These are phyloP conservation scores for Micropterix aruncella DNA, from an alignment of 2,888 invertebrate species.

Conservation along the genomic window DNA sequence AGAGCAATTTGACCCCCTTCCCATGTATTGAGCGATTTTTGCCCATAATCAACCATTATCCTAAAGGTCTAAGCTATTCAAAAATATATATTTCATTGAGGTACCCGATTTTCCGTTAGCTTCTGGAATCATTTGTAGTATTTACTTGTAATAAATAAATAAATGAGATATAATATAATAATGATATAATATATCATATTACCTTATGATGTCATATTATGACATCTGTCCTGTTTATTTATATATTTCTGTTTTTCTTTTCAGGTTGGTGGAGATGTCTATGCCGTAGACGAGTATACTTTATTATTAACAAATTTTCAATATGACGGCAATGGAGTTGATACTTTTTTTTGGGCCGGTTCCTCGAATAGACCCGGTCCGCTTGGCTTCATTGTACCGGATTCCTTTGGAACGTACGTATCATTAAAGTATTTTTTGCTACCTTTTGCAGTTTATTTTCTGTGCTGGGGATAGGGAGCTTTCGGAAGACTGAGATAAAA, in stretches of 20 bases:
- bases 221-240: neutral
- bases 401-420: constrained; percentile 78
- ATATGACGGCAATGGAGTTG: constrained; percentile 83
- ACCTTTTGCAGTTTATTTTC: too few species aligned
- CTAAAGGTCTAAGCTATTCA: too few species aligned
- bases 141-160: too few species aligned
- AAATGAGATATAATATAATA: neutral
- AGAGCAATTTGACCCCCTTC: too few species aligned
- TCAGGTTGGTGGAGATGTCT: constrained; percentile 74
- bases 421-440: too few species aligned
- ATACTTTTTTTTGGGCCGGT: constrained; percentile 92
- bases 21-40: too few species aligned
- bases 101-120: too few species aligned
- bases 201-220: neutral
- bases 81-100: too few species aligned
- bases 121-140: too few species aligned
- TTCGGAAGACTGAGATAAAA: too few species aligned
- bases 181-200: neutral
- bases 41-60: too few species aligned
- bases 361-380: constrained; percentile 74
- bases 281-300: constrained; percentile 77
- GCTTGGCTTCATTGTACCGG: constrained; percentile 83
- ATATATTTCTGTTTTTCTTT: constrained; percentile 4
- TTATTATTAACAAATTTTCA: constrained; percentile 67
- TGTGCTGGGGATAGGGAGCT: too few species aligned